phyloP scores from a whole-genome alignment of 2,888 invertebrate species.

The Agrotis ipsilon region DNA sequence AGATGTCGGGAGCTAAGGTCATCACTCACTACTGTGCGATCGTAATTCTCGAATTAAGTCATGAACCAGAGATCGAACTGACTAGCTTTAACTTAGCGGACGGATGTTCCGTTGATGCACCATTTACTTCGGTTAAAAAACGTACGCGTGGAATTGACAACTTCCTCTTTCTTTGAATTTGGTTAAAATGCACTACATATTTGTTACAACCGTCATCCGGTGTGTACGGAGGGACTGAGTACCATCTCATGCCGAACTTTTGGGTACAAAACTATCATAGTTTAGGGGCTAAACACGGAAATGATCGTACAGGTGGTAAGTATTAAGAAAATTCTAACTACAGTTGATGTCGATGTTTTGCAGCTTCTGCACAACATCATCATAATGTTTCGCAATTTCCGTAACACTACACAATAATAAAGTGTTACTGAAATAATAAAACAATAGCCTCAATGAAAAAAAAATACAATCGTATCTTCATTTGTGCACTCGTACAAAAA shows the following conservation, averaged over 20 bases:
- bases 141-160: constrained; percentile 48
- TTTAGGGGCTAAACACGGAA: not conserved
- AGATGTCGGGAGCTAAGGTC: constrained; percentile 53
- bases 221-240: constrained; percentile 36
- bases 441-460: constrained; percentile 71
- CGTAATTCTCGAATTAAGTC: constrained; percentile 24
- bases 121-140: constrained; percentile 51
- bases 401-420: constrained; percentile 66
- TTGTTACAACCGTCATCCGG: constrained; percentile 40
- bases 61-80: constrained; percentile 22
- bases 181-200: constrained; percentile 47
- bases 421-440: constrained; percentile 72
- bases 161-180: constrained; percentile 60
- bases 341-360: not conserved
- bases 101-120: constrained; percentile 51
- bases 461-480: constrained; percentile 74
- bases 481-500: constrained; percentile 64
- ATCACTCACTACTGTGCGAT: constrained; percentile 44
- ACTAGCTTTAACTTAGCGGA: constrained; percentile 30
- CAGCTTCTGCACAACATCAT: constrained; percentile 26
- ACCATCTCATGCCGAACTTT: constrained; percentile 1
- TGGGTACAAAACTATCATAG: not conserved
- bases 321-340: not conserved
- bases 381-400: constrained; percentile 70
- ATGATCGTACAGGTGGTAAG: not conserved